Conservation (phyloP, 2,113 vertebrate species). For the Clinocottus analis region DNA sequence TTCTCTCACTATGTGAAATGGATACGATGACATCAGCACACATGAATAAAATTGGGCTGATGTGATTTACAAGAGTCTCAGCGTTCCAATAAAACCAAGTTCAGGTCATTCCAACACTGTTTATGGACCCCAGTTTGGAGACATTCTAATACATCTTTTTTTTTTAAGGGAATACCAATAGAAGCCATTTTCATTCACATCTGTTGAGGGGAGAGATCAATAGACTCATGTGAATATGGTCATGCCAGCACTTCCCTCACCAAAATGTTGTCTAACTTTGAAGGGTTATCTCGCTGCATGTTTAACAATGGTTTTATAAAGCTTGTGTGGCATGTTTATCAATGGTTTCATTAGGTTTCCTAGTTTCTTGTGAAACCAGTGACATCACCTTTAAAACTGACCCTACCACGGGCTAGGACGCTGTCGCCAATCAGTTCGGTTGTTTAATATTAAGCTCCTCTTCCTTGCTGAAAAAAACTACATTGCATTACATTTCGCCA, state of each 20-base stretch:
- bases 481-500: background rate
- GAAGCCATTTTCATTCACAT: background rate
- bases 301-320: background rate
- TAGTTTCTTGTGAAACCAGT: background rate
- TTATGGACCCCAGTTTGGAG: background rate
- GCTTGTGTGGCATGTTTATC: background rate
- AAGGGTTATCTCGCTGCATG: background rate
- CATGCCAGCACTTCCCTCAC: background rate
- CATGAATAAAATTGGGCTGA: background rate
- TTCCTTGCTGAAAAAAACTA: background rate
- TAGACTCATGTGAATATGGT: background rate
- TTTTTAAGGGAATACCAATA: too few relatives aligned
- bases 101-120: background rate
- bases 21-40: background rate
- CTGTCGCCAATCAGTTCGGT: background rate
- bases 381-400: background rate
- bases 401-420: background rate
- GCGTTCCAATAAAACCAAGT: background rate
- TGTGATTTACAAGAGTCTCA: background rate
- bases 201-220: background rate
- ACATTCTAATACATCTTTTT: too few relatives aligned
- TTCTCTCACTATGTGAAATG: background rate
- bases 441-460: background rate
- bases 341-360: background rate
- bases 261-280: background rate